phyloP scores from a whole-genome alignment of 2,888 invertebrate genomes.

The Sussaba pulchella region DNA sequence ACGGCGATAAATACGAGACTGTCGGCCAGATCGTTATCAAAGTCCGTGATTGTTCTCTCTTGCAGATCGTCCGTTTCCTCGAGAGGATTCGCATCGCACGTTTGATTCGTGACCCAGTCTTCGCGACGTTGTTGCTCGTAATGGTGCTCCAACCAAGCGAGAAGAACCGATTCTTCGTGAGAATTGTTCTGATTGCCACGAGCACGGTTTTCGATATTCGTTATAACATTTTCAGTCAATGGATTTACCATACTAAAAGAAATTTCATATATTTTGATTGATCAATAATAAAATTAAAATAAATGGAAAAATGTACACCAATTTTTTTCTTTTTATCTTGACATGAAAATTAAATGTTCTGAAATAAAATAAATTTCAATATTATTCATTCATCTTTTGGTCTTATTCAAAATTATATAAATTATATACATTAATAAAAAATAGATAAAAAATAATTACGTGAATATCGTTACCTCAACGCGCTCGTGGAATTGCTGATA shows the following conservation, averaged over 20 bases:
- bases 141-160: conserved; percentile 84
- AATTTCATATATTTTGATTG: too few relatives aligned
- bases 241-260: conserved; percentile 22
- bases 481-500: conserved; percentile 18
- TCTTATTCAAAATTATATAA: too few relatives aligned
- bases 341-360: too few relatives aligned
- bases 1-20: conserved; percentile 86
- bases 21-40: conserved; percentile 86
- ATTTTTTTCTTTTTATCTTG: too few relatives aligned
- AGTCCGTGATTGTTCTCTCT: conserved; percentile 78
- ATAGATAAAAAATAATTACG: neutral
- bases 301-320: too few relatives aligned
- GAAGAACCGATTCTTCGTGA: conserved; percentile 78
- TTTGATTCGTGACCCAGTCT: conserved; percentile 83
- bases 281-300: too few relatives aligned
- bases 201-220: conserved; percentile 28
- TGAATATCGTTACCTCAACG: conserved; percentile 3
- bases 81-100: conserved; percentile 39
- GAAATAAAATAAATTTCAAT: too few relatives aligned
- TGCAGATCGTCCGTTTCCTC: conserved; percentile 63
- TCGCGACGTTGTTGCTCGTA: conserved; percentile 82
- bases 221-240: neutral
- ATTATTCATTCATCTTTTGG: too few relatives aligned
- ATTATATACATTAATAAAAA: too few relatives aligned
- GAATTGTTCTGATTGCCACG: conserved; percentile 36